Percentiles rank a stretch among this genome's conserved stretches.
These are phyloP conservation scores for Actias luna DNA, from an alignment of 2,888 invertebrate species.

Conservation along the genomic window DNA sequence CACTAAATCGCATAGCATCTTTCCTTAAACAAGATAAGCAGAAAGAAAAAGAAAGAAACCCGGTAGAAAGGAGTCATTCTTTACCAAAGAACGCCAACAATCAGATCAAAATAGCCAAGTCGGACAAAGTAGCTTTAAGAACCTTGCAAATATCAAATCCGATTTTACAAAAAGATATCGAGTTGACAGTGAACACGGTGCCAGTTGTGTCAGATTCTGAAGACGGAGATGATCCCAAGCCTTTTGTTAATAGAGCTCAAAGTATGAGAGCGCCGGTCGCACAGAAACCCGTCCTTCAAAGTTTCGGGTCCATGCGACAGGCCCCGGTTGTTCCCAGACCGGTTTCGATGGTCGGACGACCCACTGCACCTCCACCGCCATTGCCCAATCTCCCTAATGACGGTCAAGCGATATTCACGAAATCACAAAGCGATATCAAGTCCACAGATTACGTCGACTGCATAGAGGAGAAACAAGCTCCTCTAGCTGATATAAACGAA, in stretches of 20 bases:
- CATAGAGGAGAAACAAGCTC: conserved; percentile 84
- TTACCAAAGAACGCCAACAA: conserved; percentile 82
- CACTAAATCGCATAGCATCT: conserved; percentile 88
- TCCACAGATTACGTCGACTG: conserved; percentile 89
- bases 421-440: conserved; percentile 54
- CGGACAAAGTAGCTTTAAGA: conserved; percentile 87
- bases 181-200: conserved; percentile 81
- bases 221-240: conserved; percentile 78
- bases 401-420: conserved; percentile 79
- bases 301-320: conserved; percentile 92
- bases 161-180: conserved; percentile 87
- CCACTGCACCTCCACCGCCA: conserved; percentile 89
- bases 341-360: conserved; percentile 87
- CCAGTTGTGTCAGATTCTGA: conserved; percentile 81
- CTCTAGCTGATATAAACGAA: conserved; percentile 84
- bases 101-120: conserved; percentile 83
- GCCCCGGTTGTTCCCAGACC: conserved; percentile 85
- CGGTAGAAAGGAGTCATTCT: conserved; percentile 80
- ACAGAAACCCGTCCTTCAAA: conserved; percentile 84
- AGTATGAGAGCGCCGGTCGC: conserved; percentile 87
- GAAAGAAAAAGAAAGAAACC: conserved; percentile 75
- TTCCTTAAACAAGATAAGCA: conserved; percentile 85
- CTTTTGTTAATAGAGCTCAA: conserved; percentile 88
- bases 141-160: conserved; percentile 92
- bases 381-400: conserved; percentile 72